phyloP scores from a whole-genome alignment of 1,140 invertebrate genomes.

The Drosophila prosaltans region DNA sequence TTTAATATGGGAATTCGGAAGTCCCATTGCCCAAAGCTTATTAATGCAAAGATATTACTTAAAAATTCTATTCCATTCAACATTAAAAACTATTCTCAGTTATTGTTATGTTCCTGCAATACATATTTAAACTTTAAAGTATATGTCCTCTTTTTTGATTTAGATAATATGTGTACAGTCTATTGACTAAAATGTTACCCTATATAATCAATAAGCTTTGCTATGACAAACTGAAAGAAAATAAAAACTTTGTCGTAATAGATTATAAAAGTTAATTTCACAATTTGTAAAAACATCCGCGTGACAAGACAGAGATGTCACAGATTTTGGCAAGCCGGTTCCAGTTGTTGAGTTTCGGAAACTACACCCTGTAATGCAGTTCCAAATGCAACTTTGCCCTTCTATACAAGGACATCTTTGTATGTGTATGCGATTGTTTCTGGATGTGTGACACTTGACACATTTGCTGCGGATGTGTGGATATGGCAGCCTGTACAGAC shows the following conservation, averaged over 20 bases:
- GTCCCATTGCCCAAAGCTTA: neutral
- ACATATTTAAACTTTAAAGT: too few relatives aligned
- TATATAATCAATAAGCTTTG: too few relatives aligned
- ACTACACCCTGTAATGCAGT: constrained; percentile 42
- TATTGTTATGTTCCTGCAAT: too few relatives aligned
- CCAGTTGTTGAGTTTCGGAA: constrained; percentile 24
- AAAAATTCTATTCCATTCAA: neutral
- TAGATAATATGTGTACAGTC: too few relatives aligned
- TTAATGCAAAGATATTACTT: neutral
- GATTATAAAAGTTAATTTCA: constrained; percentile 59
- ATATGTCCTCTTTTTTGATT: too few relatives aligned
- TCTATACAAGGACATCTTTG: neutral
- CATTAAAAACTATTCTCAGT: neutral
- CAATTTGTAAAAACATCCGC: constrained; percentile 60
- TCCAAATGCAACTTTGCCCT: constrained; percentile 9
- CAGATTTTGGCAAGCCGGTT: constrained; percentile 12
- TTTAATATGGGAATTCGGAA: neutral
- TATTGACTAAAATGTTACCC: neutral
- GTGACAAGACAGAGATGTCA: constrained; percentile 23
- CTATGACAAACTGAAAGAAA: neutral
- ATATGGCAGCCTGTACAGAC: neutral
- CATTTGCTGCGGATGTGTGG: constrained; percentile 54
- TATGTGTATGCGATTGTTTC: constrained; percentile 33
- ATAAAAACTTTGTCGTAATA: constrained; percentile 43
- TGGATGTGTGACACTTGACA: constrained; percentile 70